Conservation (phyloP, 2,113 vertebrate genomes). For the Geococcyx californianus region DNA sequence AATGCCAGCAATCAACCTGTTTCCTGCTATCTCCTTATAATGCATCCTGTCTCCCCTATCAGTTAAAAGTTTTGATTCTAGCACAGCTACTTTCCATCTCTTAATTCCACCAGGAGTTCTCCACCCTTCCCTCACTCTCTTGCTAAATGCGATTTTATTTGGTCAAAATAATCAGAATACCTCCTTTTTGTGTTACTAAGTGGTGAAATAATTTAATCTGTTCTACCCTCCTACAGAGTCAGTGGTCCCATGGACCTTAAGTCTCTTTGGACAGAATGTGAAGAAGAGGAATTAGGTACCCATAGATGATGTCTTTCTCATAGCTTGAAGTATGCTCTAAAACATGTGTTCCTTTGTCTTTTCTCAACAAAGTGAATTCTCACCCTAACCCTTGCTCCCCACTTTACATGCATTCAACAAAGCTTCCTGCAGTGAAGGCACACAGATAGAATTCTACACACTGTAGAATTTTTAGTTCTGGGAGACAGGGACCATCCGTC, state of each 20-base stretch:
- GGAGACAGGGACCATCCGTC: background rate
- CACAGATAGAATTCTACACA: background rate
- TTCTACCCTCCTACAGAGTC: background rate
- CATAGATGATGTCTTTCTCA: background rate
- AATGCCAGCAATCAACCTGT: constrained; percentile 45
- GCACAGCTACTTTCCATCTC: background rate
- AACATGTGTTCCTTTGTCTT: background rate
- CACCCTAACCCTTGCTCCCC: background rate
- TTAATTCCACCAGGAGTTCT: background rate
- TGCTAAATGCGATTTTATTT: background rate
- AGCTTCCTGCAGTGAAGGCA: background rate
- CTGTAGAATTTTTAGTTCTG: background rate
- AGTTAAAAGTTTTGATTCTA: background rate
- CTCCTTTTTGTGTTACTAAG: background rate
- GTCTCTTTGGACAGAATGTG: background rate
- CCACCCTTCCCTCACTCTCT: background rate
- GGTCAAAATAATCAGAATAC: background rate
- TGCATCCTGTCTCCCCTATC: background rate
- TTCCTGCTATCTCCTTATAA: constrained; percentile 28
- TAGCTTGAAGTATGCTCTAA: background rate
- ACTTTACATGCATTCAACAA: background rate
- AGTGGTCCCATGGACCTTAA: background rate
- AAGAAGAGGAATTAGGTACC: background rate
- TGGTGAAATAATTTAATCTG: background rate
- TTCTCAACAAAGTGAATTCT: background rate